Evolutionary conservation across 2,113 vertebrate genomes (phyloP).

Genomic region (Dicerorhinus sumatrensis): DNA sequence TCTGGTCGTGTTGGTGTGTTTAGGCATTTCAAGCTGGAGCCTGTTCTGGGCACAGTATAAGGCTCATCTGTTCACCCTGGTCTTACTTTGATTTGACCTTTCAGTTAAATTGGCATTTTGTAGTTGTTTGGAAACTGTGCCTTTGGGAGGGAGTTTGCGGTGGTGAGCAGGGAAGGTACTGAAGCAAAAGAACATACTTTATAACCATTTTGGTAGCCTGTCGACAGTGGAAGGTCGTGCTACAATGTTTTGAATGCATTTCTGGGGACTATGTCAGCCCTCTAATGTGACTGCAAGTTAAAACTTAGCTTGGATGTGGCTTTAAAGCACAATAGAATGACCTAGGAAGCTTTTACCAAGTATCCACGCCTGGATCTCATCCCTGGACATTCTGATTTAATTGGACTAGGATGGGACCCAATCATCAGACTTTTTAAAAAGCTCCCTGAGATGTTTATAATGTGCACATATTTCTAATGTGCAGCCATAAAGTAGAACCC

Average conservation of each 20-base stretch:
- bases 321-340: not conserved
- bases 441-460: not conserved
- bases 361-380: not conserved
- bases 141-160: not conserved
- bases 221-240: conserved; percentile 24
- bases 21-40: not conserved
- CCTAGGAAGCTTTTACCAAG: not conserved
- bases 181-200: conserved; percentile 46
- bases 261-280: not conserved
- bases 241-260: not conserved
- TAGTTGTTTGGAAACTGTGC: conserved; percentile 56
- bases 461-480: not conserved
- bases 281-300: conserved; percentile 47
- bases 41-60: not conserved
- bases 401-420: not conserved
- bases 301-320: not conserved
- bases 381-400: conserved; percentile 12
- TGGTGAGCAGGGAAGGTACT: not conserved
- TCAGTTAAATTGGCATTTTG: conserved; percentile 62
- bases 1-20: not conserved
- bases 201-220: conserved; percentile 41
- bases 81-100: conserved; percentile 68
- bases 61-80: conserved; percentile 33
- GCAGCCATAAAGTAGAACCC: not conserved
- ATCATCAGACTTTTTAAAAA: not conserved